Evolutionary conservation across 2,888 invertebrate genomes (phyloP).

Genomic region (Andrena camellia): DNA sequence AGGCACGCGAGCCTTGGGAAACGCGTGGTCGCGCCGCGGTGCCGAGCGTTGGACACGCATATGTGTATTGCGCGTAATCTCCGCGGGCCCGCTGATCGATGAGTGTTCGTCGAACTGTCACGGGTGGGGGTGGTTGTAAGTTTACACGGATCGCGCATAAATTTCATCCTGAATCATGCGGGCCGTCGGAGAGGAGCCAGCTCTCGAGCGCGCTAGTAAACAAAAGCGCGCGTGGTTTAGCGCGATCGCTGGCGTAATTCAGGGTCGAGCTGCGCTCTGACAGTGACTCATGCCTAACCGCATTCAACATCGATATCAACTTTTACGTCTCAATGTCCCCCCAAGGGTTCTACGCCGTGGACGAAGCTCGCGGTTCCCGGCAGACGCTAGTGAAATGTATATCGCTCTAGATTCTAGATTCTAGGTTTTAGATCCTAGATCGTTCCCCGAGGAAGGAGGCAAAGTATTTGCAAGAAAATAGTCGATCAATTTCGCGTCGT

Average conservation of each 20-base stretch:
- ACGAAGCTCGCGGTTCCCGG: background rate
- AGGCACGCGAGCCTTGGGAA: no score
- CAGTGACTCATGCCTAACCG: slow-evolving; percentile 71
- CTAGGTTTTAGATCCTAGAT: no score
- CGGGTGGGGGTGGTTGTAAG: background rate
- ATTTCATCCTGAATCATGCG: slow-evolving; percentile 40
- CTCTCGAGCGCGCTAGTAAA: slow-evolving; percentile 42
- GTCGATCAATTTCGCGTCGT: no score
- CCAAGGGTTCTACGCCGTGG: slow-evolving; percentile 39
- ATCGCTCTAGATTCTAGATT: background rate
- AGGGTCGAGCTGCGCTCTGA: slow-evolving; percentile 65
- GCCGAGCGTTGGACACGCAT: background rate
- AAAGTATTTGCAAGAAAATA: no score
- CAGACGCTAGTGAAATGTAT: background rate
- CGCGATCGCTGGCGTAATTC: slow-evolving; percentile 62
- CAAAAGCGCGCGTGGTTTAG: slow-evolving; percentile 54
- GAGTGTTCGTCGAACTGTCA: background rate
- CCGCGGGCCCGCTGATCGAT: background rate
- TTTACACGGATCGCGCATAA: slow-evolving; percentile 27
- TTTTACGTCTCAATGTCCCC: slow-evolving; percentile 68
- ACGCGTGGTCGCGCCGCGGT: no score
- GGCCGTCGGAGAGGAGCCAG: background rate
- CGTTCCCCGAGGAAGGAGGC: no score
- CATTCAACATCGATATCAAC: slow-evolving; percentile 73
- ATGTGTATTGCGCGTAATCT: background rate